Conservation (phyloP, 2,888 invertebrate species). For the Plagiodera versicolora region DNA sequence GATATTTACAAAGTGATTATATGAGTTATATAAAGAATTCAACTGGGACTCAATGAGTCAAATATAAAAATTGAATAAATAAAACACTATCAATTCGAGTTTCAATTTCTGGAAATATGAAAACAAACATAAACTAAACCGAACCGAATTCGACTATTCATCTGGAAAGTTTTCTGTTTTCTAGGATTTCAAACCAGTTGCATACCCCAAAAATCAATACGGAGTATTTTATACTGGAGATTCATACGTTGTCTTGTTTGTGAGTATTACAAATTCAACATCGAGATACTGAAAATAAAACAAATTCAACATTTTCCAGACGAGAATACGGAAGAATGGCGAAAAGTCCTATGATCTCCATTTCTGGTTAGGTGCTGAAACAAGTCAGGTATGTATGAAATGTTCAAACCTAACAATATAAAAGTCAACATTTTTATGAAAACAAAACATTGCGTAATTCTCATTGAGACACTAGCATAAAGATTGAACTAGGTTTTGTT, state of each 20-base stretch:
- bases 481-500: not conserved
- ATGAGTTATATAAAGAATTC: too few relatives aligned
- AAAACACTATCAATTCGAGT: too few relatives aligned
- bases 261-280: slow-evolving; percentile 54
- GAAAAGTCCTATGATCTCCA: slow-evolving; percentile 80
- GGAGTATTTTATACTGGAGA: slow-evolving; percentile 87
- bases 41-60: too few relatives aligned
- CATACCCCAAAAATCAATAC: slow-evolving; percentile 69
- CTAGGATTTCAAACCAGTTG: slow-evolving; percentile 79
- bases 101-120: too few relatives aligned
- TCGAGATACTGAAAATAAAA: not conserved
- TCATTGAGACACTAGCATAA: too few relatives aligned
- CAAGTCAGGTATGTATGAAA: slow-evolving; percentile 61
- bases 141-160: too few relatives aligned
- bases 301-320: slow-evolving; percentile 58
- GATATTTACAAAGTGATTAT: too few relatives aligned
- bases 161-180: slow-evolving; percentile 46
- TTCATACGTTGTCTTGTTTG: slow-evolving; percentile 80
- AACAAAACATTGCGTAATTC: too few relatives aligned
- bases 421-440: too few relatives aligned
- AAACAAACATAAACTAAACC: too few relatives aligned
- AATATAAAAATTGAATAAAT: too few relatives aligned
- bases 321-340: slow-evolving; percentile 64
- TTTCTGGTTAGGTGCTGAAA: slow-evolving; percentile 84
- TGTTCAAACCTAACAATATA: too few relatives aligned